phyloP scores from a whole-genome alignment of 2,113 vertebrate genomes.

The Aviceda subcristata region DNA sequence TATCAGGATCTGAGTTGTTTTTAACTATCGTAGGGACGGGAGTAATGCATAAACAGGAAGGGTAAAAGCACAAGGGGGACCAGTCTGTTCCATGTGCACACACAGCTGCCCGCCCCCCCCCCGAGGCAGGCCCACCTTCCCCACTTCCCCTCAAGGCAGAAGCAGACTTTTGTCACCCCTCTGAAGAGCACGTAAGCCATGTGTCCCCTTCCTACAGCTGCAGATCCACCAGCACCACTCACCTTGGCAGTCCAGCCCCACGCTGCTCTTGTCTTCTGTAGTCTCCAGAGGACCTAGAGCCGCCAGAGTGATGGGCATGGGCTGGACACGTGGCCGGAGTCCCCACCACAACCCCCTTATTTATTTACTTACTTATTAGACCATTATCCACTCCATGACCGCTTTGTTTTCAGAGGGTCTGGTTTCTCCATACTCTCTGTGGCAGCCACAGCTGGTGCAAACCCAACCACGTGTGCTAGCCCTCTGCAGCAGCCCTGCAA shows the following conservation, averaged over 20 bases:
- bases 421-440: neutral
- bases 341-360: neutral
- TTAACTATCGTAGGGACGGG: neutral
- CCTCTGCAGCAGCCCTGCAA: neutral
- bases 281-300: neutral
- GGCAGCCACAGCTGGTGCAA: neutral
- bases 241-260: neutral
- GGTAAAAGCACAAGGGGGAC: neutral
- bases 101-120: no score
- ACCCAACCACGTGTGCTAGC: neutral
- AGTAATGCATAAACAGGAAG: slow-evolving; percentile 2
- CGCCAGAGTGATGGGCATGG: neutral
- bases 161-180: neutral
- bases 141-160: neutral
- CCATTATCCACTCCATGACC: neutral
- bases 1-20: neutral
- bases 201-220: neutral
- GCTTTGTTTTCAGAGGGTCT: neutral
- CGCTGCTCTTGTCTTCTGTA: neutral
- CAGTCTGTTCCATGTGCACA: neutral
- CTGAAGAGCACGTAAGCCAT: neutral
- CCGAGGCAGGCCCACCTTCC: neutral
- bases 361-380: neutral
- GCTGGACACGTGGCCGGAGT: neutral
- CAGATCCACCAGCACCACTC: neutral